Evolutionary conservation across 2,113 vertebrate genomes (phyloP), one percentile per base, ranked within the genome.

Genomic region (Cricetomys ansorgei): DNA sequence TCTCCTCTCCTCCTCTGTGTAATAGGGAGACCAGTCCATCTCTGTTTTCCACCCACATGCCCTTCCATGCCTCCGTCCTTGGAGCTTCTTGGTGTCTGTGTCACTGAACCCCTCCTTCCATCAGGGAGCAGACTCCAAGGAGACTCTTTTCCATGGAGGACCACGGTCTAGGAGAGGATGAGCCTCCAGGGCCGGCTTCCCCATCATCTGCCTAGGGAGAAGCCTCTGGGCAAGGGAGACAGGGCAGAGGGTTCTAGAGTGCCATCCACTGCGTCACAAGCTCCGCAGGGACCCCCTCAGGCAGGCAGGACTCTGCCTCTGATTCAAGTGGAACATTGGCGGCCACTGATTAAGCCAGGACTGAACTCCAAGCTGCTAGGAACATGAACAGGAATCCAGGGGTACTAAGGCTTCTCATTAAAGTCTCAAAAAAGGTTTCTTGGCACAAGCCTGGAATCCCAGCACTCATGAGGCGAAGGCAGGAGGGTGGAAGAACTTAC

Each of bases 71-170:
- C 77, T 57, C 59, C 67, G 83, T n/a, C 55, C 89, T 40, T 31
- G 40, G 40, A 73, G 10, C 45, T 96, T 92, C 89, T 94, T 67
- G 50, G 80, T 79, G 69, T 91, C 91, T 95, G 45, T 65, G 21
- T 88, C 70, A 65, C n/a, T n/a, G 50, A 94, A 25, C 57, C 55
- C 77, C 70, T 96, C 62, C 79, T 93, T 89, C n/a, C 81, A 97
- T 8, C 25, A 29, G 37, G 16, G 4, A 88, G 72, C 53, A 87
- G 72, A 11, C 79, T 91, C 25, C 10, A 70, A 86, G 40, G 70
- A 94, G 48, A 25, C 27, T 85, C 85, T 12, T 15, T 76, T 55
- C 86, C 72, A 34, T 37, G 12, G n/a, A 87, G 90, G 80, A 75
- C 34, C 34, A 25, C 1, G 2, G 12, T 48, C n/a, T 70, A 65